Base-by-base conservation (phyloP, 2,888 invertebrate species). In the Dryobotodes eremita region DNA sequence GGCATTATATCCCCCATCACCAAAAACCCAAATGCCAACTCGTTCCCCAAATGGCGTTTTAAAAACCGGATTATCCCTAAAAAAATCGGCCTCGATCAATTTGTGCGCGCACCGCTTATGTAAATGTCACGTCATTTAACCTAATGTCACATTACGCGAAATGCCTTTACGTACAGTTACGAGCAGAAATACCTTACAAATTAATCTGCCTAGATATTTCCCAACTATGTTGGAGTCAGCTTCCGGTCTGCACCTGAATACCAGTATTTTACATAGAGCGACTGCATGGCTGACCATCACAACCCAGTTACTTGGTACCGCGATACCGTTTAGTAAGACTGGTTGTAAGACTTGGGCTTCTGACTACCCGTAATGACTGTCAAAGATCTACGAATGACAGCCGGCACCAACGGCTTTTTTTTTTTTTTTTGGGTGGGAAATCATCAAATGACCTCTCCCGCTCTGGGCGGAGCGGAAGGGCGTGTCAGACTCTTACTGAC, bases 121-220 rank as follows among this genome's bases (percentile, higher is more conserved):
- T 71, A 86, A 88, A 88, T 88, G 89, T 72, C 80, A 79, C 73
- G 86, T 83, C 89, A 88, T 88, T 89, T 88, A 86, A 59, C 84
- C 68, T 85, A 88, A 88, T 83, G 85, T 61, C 86, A 85, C 77
- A 88, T 86, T 83, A 70, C 65, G 69, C 57, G 61, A 74, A 88
- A 83, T 81, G 77, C 55, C 50, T 72, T 53, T 62, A 75, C 68
- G 26, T 75, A 61, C 55, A 15, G 42, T 69, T 15, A 23, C 10
- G 2, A 31, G 31, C 26, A 23, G 8, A 31, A 31, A 50, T 23
- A 8, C 5, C 23, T 31, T 68, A 68, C 13, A 36, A 36, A 36
- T 36, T 0, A 2, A 62, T 36, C 13, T 23, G 20, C 23, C 11
- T 36, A 62, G 6, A 6, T 11, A 31, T 31, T 20, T 62, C 6